phyloP scores from a whole-genome alignment of 2,113 vertebrate species.

The Pyxicephalus adspersus region DNA sequence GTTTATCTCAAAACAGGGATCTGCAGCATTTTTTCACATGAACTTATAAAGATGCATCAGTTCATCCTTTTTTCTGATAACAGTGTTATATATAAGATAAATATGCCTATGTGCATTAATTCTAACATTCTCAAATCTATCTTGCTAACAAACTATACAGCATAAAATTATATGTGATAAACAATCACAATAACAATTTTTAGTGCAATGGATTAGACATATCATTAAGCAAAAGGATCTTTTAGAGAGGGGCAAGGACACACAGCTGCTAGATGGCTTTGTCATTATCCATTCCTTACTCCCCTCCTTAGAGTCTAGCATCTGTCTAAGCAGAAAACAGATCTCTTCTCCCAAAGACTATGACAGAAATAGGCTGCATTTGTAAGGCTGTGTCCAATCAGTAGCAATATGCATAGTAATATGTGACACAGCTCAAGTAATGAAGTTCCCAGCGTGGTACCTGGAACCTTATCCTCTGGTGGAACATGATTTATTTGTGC shows the following conservation, averaged over 20 bases:
- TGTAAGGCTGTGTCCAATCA: constrained; percentile 84
- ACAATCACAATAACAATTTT: constrained; percentile 61
- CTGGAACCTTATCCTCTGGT: constrained; percentile 97
- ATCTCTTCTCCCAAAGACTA: constrained; percentile 79
- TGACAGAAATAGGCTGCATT: constrained; percentile 93
- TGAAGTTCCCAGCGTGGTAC: constrained; percentile 98
- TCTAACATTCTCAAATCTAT: constrained; percentile 3
- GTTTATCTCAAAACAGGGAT: no score
- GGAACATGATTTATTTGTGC: constrained; percentile 98
- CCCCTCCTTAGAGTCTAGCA: constrained; percentile 69
- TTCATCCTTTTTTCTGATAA: no score
- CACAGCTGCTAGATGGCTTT: constrained; percentile 64
- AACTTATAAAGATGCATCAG: no score
- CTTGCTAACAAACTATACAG: background rate
- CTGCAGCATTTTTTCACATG: no score
- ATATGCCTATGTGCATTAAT: no score
- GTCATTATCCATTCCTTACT: constrained; percentile 57
- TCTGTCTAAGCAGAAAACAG: constrained; percentile 81
- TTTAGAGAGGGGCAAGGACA: constrained; percentile 65
- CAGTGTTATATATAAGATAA: no score
- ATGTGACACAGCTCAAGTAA: constrained; percentile 95
- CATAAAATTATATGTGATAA: constrained; percentile 48
- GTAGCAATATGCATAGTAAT: constrained; percentile 95
- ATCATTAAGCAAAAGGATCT: constrained; percentile 66
- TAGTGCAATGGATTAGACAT: constrained; percentile 65